Evolutionary conservation across 2,797 vertebrate species (phyloP).

Genomic region (Aselliscus stoliczkanus): DNA sequence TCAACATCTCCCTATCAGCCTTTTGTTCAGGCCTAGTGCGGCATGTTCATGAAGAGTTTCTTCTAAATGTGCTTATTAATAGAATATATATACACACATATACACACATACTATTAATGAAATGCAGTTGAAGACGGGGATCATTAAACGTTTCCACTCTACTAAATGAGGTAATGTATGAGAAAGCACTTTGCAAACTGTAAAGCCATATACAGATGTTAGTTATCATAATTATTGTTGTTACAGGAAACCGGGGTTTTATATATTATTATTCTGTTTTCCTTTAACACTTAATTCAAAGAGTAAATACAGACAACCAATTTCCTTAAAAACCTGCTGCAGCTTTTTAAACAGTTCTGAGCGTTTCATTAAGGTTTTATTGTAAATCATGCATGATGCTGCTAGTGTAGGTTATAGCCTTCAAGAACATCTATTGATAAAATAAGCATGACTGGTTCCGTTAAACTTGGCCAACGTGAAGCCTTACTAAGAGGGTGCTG

Average conservation of each 20-base stretch:
- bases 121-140: neutral
- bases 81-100: neutral
- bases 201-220: slow-evolving; percentile 64
- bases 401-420: neutral
- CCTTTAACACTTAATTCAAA: slow-evolving; percentile 72
- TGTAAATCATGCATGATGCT: slow-evolving; percentile 46
- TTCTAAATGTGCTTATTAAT: slow-evolving; percentile 45
- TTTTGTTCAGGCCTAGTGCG: slow-evolving; percentile 16
- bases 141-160: slow-evolving; percentile 56
- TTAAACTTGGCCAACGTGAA: neutral
- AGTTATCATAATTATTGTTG: slow-evolving; percentile 73
- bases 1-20: slow-evolving; percentile 62
- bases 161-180: slow-evolving; percentile 56
- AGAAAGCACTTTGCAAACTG: slow-evolving; percentile 51
- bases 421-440: neutral
- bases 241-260: slow-evolving; percentile 70
- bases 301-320: slow-evolving; percentile 64
- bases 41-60: neutral
- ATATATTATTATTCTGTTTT: slow-evolving; percentile 71
- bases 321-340: slow-evolving; percentile 57
- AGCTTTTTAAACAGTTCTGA: slow-evolving; percentile 49
- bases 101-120: slow-evolving; percentile 11
- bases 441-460: neutral
- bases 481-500: neutral
- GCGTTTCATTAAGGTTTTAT: slow-evolving; percentile 56